Evolutionary conservation across 2,888 invertebrate species (phyloP), one percentile per base, ranked within the genome.

Genomic region (Imbricaverruca yamaguchii): DNA sequence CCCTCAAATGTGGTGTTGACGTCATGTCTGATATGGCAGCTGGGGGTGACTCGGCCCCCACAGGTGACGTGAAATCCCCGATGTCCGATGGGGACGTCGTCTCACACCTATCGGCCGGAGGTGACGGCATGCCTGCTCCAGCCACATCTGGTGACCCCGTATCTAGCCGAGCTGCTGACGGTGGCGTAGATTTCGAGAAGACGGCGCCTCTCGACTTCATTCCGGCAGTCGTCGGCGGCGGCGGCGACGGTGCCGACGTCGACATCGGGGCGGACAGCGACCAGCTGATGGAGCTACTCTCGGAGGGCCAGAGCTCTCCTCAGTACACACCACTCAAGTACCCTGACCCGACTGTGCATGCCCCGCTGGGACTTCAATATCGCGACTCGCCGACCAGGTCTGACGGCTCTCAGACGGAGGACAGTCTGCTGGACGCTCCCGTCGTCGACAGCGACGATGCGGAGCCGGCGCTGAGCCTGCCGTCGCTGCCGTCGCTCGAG

Each of bases 401-500:
- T 53, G 74, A 74, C 74, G 55, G 53, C 21, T 74, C 74, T 7
- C 55, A 53, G 74, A 55, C 74, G 39, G 74, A 74, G 74, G 74
- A 74, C 74, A 74, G 74, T 10, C 55, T 74, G 9, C 74, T 74
- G 74, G 74, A 74, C 74, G 74, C 55, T 3, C 18, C 53, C 74
- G 53, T 21, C 55, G 13, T 11, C 21, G 21, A 18, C 1, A 11
- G 39, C 69, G 69, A 69, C 12, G 55, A 53, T 6, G 18, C 55
- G 21, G 74, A 74, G 74, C 74, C 74, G 53, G 74, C 74, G 53
- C 74, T 74, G 55, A 21, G 9, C 18, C 53, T 74, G 74, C 53
- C 74, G 74, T 55, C 74, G 55, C 74, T 74, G 55, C 74, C 74
- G 55, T 10, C 53, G 74, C 74, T 74, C 18, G 74, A 55, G 74